Conservation (phyloP, 2,113 vertebrate genomes). For the Platycercus adscitus region DNA sequence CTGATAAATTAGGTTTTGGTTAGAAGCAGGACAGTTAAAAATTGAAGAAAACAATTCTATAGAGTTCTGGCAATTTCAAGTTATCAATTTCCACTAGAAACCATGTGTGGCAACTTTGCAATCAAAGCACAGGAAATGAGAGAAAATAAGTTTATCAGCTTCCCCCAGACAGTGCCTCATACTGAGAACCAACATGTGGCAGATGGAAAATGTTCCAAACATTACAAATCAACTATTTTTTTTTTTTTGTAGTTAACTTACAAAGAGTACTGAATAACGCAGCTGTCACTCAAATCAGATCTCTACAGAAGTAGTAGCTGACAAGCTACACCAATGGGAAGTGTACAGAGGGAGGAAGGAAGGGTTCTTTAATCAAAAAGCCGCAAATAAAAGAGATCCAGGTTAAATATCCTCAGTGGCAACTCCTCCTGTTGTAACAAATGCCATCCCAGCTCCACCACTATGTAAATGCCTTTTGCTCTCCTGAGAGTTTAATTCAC, state of each 20-base stretch:
- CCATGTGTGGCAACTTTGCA: neutral
- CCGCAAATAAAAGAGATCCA: neutral
- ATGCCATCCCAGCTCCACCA: neutral
- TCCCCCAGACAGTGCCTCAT: neutral
- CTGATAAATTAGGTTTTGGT: neutral
- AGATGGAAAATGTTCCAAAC: neutral
- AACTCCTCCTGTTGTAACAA: neutral
- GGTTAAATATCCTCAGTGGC: neutral
- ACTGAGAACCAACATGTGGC: conserved; percentile 25
- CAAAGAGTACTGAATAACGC: neutral
- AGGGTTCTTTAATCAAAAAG: neutral
- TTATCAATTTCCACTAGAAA: neutral
- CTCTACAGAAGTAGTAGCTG: neutral
- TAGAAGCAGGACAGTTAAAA: neutral
- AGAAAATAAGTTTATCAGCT: neutral
- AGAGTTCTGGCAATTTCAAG: neutral
- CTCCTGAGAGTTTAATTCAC: neutral
- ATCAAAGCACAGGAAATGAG: neutral
- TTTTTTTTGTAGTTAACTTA: neutral
- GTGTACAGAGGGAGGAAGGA: neutral
- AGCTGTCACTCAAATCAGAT: neutral
- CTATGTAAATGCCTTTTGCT: neutral
- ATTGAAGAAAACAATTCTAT: neutral
- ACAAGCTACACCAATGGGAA: neutral
- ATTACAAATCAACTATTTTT: neutral